Evolutionary conservation across 2,113 vertebrate genomes (phyloP).

Genomic region (Poeciliopsis retropinna): DNA sequence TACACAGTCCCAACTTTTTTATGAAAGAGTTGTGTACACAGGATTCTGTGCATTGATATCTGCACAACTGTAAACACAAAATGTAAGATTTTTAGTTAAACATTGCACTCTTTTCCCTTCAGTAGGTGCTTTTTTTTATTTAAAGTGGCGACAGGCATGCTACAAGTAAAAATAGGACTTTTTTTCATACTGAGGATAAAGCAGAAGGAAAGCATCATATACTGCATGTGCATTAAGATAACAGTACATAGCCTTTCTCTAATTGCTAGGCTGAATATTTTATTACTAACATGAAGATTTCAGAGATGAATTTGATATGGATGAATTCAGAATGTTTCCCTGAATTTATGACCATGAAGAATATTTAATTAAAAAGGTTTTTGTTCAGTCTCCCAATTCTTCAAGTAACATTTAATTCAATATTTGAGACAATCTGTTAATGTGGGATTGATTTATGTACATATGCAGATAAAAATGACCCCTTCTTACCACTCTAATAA

Average conservation of each 20-base stretch:
- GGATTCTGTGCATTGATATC: constrained; percentile 29
- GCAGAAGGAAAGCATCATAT: constrained; percentile 49
- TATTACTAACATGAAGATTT: constrained; percentile 63
- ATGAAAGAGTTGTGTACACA: neutral
- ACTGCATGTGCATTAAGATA: constrained; percentile 77
- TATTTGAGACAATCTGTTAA: neutral
- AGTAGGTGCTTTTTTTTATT: constrained; percentile 25
- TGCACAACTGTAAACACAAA: constrained; percentile 67
- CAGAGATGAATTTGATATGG: constrained; percentile 48
- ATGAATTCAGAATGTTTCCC: constrained; percentile 44
- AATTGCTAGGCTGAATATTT: constrained; percentile 74
- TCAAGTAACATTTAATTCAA: neutral
- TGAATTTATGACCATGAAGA: constrained; percentile 24
- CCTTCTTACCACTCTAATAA: too few relatives aligned
- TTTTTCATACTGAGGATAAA: constrained; percentile 53
- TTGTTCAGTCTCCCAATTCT: neutral
- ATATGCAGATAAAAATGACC: neutral
- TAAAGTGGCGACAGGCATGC: constrained; percentile 62
- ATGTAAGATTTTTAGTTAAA: constrained; percentile 40
- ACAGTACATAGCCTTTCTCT: constrained; percentile 82
- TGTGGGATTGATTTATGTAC: neutral
- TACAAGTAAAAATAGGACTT: constrained; percentile 68
- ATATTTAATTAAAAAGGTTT: neutral
- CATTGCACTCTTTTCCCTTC: constrained; percentile 31
- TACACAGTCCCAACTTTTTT: neutral